These are phyloP conservation scores for Parapristionchus giblindavisi DNA, from an alignment of 2,888 invertebrate genomes.

Conservation along the genomic window DNA sequence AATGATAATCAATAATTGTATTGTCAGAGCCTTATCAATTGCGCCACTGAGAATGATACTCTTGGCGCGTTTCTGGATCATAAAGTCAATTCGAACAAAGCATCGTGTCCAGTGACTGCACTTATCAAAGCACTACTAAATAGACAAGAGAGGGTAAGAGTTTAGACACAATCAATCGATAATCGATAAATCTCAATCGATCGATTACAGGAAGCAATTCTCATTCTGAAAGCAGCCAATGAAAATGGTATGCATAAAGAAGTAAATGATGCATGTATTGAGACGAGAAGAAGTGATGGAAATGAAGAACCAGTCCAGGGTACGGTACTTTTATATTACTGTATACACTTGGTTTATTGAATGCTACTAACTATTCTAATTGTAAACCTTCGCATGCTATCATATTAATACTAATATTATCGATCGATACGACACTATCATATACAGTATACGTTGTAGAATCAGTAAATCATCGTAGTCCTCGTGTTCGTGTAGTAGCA, in stretches of 20 bases:
- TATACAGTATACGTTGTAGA: too few species aligned
- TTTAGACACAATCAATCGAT: not conserved
- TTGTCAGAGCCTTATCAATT: not conserved
- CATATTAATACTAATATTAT: too few species aligned
- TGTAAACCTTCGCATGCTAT: too few species aligned
- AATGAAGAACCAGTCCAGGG: not conserved
- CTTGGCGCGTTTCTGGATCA: not conserved
- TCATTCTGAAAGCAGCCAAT: not conserved
- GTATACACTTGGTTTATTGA: too few species aligned
- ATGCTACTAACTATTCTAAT: too few species aligned
- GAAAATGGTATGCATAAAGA: not conserved
- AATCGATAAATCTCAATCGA: not conserved
- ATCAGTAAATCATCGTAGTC: too few species aligned
- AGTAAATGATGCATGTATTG: slow-evolving; percentile 12
- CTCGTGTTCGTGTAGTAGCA: too few species aligned
- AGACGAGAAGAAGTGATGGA: not conserved
- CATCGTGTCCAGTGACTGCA: slow-evolving; percentile 1
- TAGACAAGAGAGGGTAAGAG: not conserved
- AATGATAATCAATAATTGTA: not conserved
- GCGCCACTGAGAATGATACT: slow-evolving; percentile 13
- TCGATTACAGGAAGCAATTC: slow-evolving; percentile 26
- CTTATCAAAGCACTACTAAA: slow-evolving; percentile 4
- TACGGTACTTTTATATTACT: too few species aligned
- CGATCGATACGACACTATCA: too few species aligned
- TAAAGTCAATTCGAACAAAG: not conserved